phyloP scores from a whole-genome alignment of 2,888 invertebrate species.

The Liopterus haemorrhoidalis region DNA sequence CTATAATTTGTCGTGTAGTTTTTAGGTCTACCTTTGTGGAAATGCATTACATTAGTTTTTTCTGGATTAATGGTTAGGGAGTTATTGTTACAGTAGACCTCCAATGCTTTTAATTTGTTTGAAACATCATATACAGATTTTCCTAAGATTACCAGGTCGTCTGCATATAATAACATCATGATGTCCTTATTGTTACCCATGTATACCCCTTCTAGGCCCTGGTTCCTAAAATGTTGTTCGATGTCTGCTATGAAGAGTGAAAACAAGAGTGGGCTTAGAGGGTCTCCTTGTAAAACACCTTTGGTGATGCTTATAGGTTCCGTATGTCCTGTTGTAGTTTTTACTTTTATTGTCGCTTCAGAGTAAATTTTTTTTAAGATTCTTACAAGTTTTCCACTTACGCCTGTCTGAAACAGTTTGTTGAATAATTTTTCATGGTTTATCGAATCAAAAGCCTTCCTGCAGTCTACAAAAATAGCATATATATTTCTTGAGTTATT shows the following conservation, averaged over 20 bases:
- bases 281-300: conserved; percentile 13
- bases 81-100: conserved; percentile 9
- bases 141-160: conserved; percentile 6
- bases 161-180: conserved; percentile 7
- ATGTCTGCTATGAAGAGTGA: conserved; percentile 8
- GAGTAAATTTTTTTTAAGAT: conserved; percentile 7
- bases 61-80: conserved; percentile 2
- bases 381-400: conserved; percentile 9
- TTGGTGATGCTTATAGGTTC: conserved; percentile 8
- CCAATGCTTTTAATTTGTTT: not conserved
- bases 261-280: conserved; percentile 9
- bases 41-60: conserved; percentile 7
- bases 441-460: conserved; percentile 8
- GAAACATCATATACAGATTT: not conserved
- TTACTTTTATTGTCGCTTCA: conserved; percentile 5
- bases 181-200: conserved; percentile 5
- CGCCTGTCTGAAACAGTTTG: conserved; percentile 6
- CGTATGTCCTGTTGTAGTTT: not conserved
- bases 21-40: conserved; percentile 5
- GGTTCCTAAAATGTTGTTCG: not conserved
- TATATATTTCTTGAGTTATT: conserved; percentile 12
- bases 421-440: conserved; percentile 4
- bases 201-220: conserved; percentile 1
- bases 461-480: conserved; percentile 9
- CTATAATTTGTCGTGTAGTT: not conserved